Evolutionary conservation across 2,113 vertebrate species (phyloP).

Genomic region (Cranoglanis bouderius): DNA sequence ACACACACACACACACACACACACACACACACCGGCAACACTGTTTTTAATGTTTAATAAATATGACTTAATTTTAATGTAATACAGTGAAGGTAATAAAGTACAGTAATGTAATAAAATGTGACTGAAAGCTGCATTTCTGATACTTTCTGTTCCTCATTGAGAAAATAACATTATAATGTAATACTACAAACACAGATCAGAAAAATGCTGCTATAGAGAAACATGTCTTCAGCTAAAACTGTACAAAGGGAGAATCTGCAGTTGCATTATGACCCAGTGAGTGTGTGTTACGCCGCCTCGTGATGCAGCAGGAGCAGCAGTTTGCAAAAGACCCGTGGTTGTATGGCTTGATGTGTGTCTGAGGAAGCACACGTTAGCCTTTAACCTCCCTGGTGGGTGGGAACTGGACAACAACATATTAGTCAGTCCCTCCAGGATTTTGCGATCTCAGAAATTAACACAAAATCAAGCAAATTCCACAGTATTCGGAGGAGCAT

Average conservation of each 20-base stretch:
- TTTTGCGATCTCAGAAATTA: too few relatives aligned
- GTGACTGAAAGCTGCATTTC: background rate
- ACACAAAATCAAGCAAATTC: background rate
- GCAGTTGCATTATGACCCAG: background rate
- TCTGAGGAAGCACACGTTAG: background rate
- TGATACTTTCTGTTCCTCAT: background rate
- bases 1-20: conserved; percentile 6
- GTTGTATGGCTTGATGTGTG: background rate
- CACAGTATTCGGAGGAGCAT: too few relatives aligned
- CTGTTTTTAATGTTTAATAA: background rate
- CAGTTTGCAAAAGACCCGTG: background rate
- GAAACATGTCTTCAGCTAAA: background rate
- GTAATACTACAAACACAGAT: background rate
- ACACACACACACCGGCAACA: background rate
- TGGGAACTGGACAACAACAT: background rate
- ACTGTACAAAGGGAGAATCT: background rate
- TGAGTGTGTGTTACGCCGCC: background rate
- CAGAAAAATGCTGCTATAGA: background rate
- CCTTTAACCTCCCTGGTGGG: background rate
- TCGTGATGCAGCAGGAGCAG: background rate
- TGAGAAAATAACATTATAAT: background rate
- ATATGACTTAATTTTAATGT: background rate
- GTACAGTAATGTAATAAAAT: background rate
- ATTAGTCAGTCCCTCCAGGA: background rate
- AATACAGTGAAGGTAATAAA: too few relatives aligned